phyloP scores from a whole-genome alignment of 2,113 vertebrate species.

The Butorides virescens region DNA sequence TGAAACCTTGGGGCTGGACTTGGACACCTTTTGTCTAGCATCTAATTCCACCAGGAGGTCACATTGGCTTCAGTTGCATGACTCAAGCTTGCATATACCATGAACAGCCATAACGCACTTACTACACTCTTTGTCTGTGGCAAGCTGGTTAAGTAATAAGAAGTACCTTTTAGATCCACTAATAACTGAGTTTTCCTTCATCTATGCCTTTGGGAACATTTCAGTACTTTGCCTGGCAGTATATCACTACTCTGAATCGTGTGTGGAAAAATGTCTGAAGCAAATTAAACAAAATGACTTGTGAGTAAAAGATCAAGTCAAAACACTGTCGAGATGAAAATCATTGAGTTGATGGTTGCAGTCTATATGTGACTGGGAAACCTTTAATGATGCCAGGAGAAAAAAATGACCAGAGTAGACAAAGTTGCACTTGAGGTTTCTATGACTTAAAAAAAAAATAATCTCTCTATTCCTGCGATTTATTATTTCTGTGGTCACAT shows the following conservation, averaged over 20 bases:
- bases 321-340: neutral
- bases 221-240: slow-evolving; percentile 46
- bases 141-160: neutral
- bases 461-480: neutral
- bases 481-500: neutral
- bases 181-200: slow-evolving; percentile 35
- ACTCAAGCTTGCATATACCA: neutral
- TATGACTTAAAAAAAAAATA: neutral
- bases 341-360: neutral
- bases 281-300: slow-evolving; percentile 34
- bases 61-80: neutral
- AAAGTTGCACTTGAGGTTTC: neutral
- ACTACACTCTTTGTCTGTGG: neutral
- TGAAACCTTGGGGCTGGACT: neutral
- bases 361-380: neutral
- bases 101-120: fast-evolving
- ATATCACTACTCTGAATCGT: neutral
- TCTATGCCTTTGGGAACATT: slow-evolving; percentile 30
- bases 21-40: neutral
- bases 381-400: neutral
- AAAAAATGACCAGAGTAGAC: neutral
- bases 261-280: slow-evolving; percentile 20
- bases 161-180: slow-evolving; percentile 19
- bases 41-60: neutral
- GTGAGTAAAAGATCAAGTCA: slow-evolving; percentile 45